These are phyloP conservation scores for Bombus superbus DNA, from an alignment of 1,140 invertebrate genomes.

Conservation along the genomic window DNA sequence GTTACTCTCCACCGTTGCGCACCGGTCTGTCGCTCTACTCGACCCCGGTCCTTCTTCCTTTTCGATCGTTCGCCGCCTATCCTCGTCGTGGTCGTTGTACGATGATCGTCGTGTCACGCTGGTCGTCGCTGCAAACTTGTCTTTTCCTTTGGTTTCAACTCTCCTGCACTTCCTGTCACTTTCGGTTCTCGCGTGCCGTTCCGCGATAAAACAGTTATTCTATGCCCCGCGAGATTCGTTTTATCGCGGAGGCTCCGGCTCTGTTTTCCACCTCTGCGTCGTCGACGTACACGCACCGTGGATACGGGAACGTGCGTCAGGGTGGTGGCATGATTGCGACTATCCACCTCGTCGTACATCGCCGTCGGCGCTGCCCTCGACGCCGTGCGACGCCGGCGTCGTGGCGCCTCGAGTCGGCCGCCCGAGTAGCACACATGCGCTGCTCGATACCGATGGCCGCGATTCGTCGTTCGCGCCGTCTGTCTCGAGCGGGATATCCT, in stretches of 20 bases:
- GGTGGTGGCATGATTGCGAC: slow-evolving; percentile 81
- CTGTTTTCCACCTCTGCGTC: background rate
- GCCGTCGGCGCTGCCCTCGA: slow-evolving; percentile 67
- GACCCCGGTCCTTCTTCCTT: background rate
- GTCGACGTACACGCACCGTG: slow-evolving; percentile 63
- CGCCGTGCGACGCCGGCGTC: slow-evolving; percentile 65
- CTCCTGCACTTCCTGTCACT: background rate
- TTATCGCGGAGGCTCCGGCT: background rate
- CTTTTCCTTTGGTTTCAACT: accelerated
- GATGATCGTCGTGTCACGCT: background rate
- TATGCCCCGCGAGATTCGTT: background rate
- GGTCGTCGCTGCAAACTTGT: background rate
- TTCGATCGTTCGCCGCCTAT: background rate
- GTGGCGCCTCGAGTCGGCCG: slow-evolving; percentile 66
- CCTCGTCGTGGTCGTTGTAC: background rate
- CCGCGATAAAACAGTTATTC: background rate
- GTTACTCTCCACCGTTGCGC: background rate
- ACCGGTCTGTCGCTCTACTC: background rate
- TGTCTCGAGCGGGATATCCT: background rate
- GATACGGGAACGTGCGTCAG: slow-evolving; percentile 74
- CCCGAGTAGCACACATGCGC: slow-evolving; percentile 68
- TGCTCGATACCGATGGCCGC: slow-evolving; percentile 55
- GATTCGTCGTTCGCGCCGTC: slow-evolving; percentile 11
- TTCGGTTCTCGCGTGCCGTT: background rate
- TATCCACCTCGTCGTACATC: slow-evolving; percentile 62